Conservation (phyloP, 2,113 vertebrate species). For the Paramormyrops kingsleyae region DNA sequence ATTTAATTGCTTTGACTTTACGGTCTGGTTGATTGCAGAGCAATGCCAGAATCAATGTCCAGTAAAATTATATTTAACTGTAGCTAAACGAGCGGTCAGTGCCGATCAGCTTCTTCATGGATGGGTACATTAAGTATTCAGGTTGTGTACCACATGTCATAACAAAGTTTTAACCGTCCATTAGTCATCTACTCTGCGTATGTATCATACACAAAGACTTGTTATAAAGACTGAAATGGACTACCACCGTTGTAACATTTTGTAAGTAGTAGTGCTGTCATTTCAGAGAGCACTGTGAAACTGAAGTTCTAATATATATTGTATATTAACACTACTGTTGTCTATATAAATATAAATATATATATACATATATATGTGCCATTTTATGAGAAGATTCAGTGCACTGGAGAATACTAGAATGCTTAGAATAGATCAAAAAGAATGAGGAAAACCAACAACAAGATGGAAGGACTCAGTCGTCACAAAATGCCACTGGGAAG, state of each 20-base stretch:
- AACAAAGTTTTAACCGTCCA: neutral
- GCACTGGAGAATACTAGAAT: neutral
- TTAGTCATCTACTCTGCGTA: neutral
- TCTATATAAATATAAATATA: neutral
- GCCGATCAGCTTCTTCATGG: neutral
- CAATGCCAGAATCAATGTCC: neutral
- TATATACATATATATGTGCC: neutral
- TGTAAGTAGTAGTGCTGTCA: neutral
- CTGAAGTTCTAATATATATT: neutral
- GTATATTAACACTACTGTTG: neutral
- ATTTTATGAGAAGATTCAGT: neutral
- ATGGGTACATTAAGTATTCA: neutral
- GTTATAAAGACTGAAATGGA: neutral
- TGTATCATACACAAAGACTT: neutral
- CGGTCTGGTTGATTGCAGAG: neutral
- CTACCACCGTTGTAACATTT: neutral
- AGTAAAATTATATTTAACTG: constrained; percentile 2
- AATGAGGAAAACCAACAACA: neutral
- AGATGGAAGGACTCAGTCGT: neutral
- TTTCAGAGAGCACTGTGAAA: neutral
- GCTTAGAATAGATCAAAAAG: neutral
- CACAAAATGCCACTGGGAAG: neutral
- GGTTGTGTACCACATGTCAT: neutral
- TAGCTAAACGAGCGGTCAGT: neutral
- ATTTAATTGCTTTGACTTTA: neutral